Conservation (phyloP, 2,888 invertebrate species). For the Dinocampus coccinellae region DNA sequence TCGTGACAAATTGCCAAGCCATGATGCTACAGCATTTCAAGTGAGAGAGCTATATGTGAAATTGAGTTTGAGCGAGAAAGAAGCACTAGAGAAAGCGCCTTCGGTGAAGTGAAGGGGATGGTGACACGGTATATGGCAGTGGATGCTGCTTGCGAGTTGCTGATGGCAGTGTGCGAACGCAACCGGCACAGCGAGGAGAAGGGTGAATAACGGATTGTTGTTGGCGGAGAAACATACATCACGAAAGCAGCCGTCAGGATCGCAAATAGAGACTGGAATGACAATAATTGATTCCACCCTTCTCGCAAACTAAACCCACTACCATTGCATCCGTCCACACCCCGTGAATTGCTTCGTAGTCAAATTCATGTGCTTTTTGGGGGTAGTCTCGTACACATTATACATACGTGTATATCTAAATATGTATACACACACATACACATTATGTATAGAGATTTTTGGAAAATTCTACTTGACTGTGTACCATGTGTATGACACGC, state of each 20-base stretch:
- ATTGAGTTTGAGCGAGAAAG: constrained; percentile 56
- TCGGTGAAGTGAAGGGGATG: constrained; percentile 35
- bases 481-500: neutral
- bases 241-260: constrained; percentile 62
- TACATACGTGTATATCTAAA: neutral
- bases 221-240: constrained; percentile 57
- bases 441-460: neutral
- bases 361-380: constrained; percentile 1
- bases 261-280: constrained; percentile 62
- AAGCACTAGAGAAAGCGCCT: constrained; percentile 31
- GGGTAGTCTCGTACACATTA: neutral
- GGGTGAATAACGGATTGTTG: constrained; percentile 63
- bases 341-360: constrained; percentile 3
- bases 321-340: neutral
- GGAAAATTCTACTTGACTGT: neutral
- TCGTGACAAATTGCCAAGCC: constrained; percentile 66
- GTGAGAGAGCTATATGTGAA: constrained; percentile 44
- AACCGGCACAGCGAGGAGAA: constrained; percentile 12
- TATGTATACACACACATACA: neutral
- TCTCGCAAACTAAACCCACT: constrained; percentile 38
- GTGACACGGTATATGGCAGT: constrained; percentile 38
- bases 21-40: constrained; percentile 64
- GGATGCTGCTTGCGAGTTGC: constrained; percentile 37
- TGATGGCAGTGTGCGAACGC: constrained; percentile 35
- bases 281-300: constrained; percentile 66